phyloP scores from a whole-genome alignment of 1,140 invertebrate genomes.

The Lordiphosa collinella region DNA sequence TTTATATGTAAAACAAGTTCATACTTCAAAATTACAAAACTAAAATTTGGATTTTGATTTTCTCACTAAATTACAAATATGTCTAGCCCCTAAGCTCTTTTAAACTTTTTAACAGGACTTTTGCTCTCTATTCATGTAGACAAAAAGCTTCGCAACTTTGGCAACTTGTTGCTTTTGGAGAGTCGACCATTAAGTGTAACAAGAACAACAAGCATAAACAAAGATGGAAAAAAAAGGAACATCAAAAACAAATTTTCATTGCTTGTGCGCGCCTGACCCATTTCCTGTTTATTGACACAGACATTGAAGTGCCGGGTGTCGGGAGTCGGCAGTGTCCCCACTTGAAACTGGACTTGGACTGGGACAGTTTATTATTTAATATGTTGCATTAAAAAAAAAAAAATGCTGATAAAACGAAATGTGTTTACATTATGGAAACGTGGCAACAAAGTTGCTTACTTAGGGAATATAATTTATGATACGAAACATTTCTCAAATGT shows the following conservation, averaged over 20 bases:
- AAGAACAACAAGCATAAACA: slow-evolving; percentile 2
- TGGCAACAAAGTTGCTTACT: slow-evolving; percentile 19
- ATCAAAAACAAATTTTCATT: slow-evolving; percentile 30
- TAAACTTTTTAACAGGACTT: slow-evolving; percentile 2
- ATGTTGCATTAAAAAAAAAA: slow-evolving; percentile 25
- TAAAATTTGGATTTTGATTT: too few species aligned
- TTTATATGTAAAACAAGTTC: too few species aligned
- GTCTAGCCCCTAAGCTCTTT: background rate
- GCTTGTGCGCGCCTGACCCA: slow-evolving; percentile 38
- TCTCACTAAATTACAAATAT: too few species aligned
- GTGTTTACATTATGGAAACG: slow-evolving; percentile 10
- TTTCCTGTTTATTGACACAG: slow-evolving; percentile 41
- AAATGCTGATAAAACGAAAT: slow-evolving; percentile 17
- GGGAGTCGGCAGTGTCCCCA: background rate
- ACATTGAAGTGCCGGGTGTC: slow-evolving; percentile 35
- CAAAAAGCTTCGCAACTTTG: slow-evolving; percentile 25
- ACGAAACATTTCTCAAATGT: too few species aligned
- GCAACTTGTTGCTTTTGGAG: slow-evolving; percentile 52
- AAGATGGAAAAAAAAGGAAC: slow-evolving; percentile 5
- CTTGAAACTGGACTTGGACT: slow-evolving; percentile 5
- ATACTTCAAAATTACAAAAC: too few species aligned
- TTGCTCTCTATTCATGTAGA: slow-evolving; percentile 6
- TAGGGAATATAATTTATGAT: background rate
- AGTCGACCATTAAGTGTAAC: background rate
- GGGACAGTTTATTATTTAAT: slow-evolving; percentile 38